Evolutionary conservation across 2,888 invertebrate species (phyloP), one percentile per base, ranked within the genome.

Genomic region (Diaprepes abbreviatus): DNA sequence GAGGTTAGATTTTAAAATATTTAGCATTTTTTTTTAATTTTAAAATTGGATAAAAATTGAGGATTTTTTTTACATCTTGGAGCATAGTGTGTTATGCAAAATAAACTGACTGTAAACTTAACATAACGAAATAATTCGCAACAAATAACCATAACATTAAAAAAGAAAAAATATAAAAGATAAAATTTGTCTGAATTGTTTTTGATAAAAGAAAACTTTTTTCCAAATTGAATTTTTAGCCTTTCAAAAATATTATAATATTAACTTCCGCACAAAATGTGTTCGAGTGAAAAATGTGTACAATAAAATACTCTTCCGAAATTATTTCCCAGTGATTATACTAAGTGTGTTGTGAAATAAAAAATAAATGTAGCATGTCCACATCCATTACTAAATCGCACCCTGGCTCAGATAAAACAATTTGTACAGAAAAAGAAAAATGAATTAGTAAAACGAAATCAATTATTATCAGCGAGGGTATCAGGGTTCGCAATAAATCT

Each of bases 401-500:
- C 33, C 36, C 62, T 9, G 43, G 12, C 9, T 38, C 31, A 19
- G 35, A 52, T 63, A 24, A 58, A 64, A 31, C 48, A 65, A 52
- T 65, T 60, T 60, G 58, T 62, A 48, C 16, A 21, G 38, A 57
- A 28, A 45, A 74, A 73, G 75, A 75, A 74, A 74, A 75, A 73
- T 73, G 73, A 73, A 71, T 73, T 73, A 72, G 73, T 73, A 72
- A 71, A 71, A 72, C 70, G 69, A 64, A 75, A 76, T 76, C 75
- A 76, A 76, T 76, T 76, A 75, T 73, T 70, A 73, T 75, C 75
- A 71, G 54, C 66, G 72, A 66, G 66, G 66, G 74, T 64, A 75
- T 74, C 74, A 70, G 72, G 74, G 73, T 66, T 74, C 69, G 70
- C 73, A 63, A 79, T 78, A 78, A 78, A 79, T 78, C 78, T 75